Conservation (phyloP, 2,797 vertebrate genomes). For the Catharus ustulatus region DNA sequence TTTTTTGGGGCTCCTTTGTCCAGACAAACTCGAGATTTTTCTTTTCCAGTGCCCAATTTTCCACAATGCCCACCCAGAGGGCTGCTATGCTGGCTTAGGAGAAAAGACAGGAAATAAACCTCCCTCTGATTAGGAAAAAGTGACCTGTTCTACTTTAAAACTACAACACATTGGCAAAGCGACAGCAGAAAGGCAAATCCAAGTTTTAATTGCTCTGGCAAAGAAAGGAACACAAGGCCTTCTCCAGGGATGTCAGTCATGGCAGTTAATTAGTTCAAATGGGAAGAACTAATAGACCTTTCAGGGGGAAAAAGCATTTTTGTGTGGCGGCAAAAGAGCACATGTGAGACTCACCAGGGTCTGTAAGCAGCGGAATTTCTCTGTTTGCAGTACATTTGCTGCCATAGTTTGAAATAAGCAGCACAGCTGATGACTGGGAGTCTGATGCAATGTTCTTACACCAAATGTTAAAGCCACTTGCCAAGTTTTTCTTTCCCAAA, state of each 20-base stretch:
- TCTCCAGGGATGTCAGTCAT: neutral
- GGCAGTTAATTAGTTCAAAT: neutral
- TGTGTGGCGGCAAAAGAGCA: neutral
- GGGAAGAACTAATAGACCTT: neutral
- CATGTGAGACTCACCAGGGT: neutral
- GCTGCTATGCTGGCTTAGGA: neutral
- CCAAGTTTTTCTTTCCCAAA: neutral
- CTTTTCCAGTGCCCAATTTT: neutral
- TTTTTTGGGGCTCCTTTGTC: neutral
- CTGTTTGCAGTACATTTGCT: neutral
- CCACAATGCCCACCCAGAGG: neutral
- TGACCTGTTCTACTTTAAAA: neutral
- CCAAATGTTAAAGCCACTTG: conserved; percentile 10
- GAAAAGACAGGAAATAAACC: neutral
- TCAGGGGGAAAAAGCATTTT: neutral
- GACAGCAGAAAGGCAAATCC: neutral
- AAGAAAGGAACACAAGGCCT: neutral
- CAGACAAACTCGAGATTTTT: neutral
- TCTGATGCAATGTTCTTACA: conserved; percentile 7
- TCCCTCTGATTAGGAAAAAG: neutral
- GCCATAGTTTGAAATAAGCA: neutral
- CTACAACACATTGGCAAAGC: neutral
- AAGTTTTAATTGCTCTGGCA: neutral
- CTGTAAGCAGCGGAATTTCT: neutral
- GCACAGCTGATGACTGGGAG: neutral